Conservation (phyloP, 2,797 vertebrate species). For the Rhinoraja longicauda region DNA sequence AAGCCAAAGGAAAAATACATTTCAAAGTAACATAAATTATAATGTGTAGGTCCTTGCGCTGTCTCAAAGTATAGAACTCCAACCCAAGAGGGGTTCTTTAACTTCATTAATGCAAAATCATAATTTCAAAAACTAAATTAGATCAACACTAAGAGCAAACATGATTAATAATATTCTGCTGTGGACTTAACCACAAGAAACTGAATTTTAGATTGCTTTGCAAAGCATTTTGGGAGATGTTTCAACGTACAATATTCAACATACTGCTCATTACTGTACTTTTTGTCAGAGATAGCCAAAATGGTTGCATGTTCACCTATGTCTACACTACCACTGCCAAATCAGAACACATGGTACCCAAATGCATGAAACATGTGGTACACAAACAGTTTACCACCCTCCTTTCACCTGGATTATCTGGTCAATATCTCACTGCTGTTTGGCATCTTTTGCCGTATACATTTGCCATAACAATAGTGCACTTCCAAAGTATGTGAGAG, state of each 20-base stretch:
- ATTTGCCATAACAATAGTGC: not conserved
- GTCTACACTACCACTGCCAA: not conserved
- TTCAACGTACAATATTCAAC: not conserved
- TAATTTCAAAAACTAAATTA: too few relatives aligned
- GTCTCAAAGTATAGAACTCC: not conserved
- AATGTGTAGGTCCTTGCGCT: not conserved
- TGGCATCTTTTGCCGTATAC: not conserved
- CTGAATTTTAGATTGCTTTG: not conserved
- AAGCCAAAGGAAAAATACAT: not conserved
- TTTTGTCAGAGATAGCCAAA: not conserved
- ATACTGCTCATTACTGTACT: not conserved
- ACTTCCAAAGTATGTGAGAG: too few relatives aligned
- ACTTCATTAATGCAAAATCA: not conserved
- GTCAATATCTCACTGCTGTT: not conserved
- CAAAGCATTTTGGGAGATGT: not conserved
- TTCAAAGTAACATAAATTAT: too few relatives aligned
- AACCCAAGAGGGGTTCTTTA: not conserved
- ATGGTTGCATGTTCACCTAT: not conserved
- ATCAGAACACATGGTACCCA: not conserved
- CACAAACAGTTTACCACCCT: too few relatives aligned
- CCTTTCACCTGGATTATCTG: not conserved
- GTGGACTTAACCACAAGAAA: not conserved
- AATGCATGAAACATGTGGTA: too few relatives aligned
- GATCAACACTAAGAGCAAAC: not conserved
- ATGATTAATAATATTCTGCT: not conserved